Base-by-base conservation (phyloP, 2,113 vertebrate genomes). In the Limnothrissa miodon region DNA sequence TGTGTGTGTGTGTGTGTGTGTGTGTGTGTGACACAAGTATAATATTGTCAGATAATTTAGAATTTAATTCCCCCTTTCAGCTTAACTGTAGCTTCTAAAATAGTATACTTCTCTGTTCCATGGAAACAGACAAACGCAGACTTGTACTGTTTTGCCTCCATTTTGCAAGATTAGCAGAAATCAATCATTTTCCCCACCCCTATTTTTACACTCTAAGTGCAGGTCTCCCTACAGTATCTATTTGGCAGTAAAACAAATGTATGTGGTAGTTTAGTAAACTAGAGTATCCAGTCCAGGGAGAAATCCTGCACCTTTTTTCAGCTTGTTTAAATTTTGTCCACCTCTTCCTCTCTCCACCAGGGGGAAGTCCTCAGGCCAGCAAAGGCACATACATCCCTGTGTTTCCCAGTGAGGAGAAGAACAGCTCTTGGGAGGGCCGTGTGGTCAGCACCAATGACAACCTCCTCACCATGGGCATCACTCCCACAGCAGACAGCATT, bases 341-440 rank as follows among this genome's bases (percentile, higher is more conserved):
- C 83, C 1, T 59, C 7, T 46, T 33, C 80, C 21, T 86, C 19
- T 82, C 17, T 82, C 29, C 25, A 78, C 21, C 81, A 99, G 98
- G 98, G 44, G 90, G 95, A 62, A 97, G 94, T 51, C 97, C 98
- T 36, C 94, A 97, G 84, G 95, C 91, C 91, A 98, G 94, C 85
- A 98, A 97, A 88, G 97, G 96, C 42, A 99, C 97, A 45, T 99
- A 99, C 86, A 92, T 98, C 36, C 96, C 96, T 0, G 89, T 99
- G 8, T 92, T 92, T 33, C 5, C 96, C 1, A 92, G 91, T 15
- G 81, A 89, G 0, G 93, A 93, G 1, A 90, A 94, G 2, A 91
- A 93, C 88, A 94, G 92, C 0, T 46, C 92, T 62, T 99, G 98
- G 98, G 91, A 90, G 4, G 96, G 97, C 45, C 95, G 94, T 83